Base-by-base conservation (phyloP, 2,797 vertebrate species). In the Meriones psammophilus region DNA sequence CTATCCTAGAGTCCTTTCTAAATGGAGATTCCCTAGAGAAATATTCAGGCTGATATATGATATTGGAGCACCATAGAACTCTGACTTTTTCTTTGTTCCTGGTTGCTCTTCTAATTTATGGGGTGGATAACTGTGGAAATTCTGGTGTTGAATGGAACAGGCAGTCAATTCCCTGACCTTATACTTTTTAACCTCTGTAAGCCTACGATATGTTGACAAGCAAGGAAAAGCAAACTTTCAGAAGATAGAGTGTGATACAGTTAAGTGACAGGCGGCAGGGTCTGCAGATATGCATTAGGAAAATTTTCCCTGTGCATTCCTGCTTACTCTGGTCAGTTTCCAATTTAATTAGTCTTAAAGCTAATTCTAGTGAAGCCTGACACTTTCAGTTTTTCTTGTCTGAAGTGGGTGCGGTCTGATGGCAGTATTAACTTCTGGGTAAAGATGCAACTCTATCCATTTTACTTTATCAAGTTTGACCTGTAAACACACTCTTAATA, bases 381-480 rank as follows among this genome's bases (percentile, higher is more conserved):
- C 17, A 36, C 66, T 78, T 92, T 46, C n/a, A 84, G 2, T 39
- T n/a, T 84, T 78, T 20, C 42, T 17, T 86, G 36, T 92, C 26
- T 69, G 64, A n/a, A 13, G 8, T 81, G 26, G 18, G 42, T 79
- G 30, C 4, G 69, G 50, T 36, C 8, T 39, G 60, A 13, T 24
- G 9, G 71, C 33, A 30, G 10, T 54, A 73, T 69, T 73, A 54
- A 66, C 33, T 91, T 80, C 54, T 69, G 14, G 14, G 9, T 81
- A 7, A 94, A 96, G 83, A 83, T 0, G 14, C 14, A 69, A n/a
- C 7, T 64, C 10, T 77, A 28, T 46, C 69, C 54, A 76, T 71
- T 88, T 88, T 36, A 58, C 54, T 85, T 92, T 46, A 80, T 76
- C 77, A 95, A 62, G 8, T 86, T 92, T 58, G 92, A 60, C 77